Conservation (phyloP, 2,113 vertebrate genomes). For the Aspiorhynchus laticeps region DNA sequence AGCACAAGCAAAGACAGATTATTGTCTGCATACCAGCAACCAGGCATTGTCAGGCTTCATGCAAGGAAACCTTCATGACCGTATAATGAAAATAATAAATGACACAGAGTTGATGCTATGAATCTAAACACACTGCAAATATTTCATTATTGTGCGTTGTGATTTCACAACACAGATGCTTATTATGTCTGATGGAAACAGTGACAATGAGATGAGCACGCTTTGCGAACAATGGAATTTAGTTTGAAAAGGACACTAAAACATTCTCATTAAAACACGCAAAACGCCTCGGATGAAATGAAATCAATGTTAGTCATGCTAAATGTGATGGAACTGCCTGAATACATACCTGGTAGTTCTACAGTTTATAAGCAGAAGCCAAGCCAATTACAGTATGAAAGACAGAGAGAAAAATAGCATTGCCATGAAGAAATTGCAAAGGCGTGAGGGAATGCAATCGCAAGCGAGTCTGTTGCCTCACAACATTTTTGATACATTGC, state of each 20-base stretch:
- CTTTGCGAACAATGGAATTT: neutral
- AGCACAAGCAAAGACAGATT: slow-evolving; percentile 9
- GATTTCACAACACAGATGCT: slow-evolving; percentile 1
- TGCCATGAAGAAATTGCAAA: slow-evolving; percentile 48
- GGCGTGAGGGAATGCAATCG: slow-evolving; percentile 15
- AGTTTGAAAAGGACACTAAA: neutral
- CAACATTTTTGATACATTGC: neutral
- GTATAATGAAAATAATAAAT: neutral
- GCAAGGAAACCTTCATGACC: slow-evolving; percentile 29
- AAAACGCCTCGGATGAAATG: neutral
- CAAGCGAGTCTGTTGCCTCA: neutral
- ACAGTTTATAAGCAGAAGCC: slow-evolving; percentile 67
- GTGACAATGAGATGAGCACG: neutral
- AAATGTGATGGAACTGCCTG: neutral
- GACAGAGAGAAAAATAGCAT: slow-evolving; percentile 68
- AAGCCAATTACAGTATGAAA: slow-evolving; percentile 59
- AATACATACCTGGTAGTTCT: slow-evolving; percentile 86
- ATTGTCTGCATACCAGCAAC: too few relatives aligned
- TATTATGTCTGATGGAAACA: slow-evolving; percentile 19
- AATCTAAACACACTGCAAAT: neutral
- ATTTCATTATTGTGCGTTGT: neutral
- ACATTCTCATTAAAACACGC: neutral
- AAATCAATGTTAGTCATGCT: slow-evolving; percentile 31
- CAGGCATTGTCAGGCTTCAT: slow-evolving; percentile 12
- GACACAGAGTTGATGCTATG: neutral